Evolutionary conservation across 2,888 invertebrate species (phyloP), one percentile per base, ranked within the genome.

Genomic region (Callyntrura guangdongensis): DNA sequence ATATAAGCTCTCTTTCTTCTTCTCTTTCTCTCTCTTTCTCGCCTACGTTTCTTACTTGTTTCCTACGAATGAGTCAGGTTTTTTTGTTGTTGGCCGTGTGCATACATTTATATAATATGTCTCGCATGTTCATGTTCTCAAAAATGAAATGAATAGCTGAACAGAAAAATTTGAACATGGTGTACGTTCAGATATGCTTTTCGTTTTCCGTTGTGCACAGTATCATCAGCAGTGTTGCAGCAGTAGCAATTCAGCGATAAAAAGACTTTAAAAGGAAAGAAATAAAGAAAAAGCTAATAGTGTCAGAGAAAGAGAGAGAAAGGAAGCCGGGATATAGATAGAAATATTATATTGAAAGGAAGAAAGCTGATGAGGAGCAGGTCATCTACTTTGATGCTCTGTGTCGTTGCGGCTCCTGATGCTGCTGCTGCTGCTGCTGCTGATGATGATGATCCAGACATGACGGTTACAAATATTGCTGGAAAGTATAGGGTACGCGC

Each of bases 321-420:
- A 25, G 20, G 1, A 11, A 56, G 27, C 2, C 2, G 36, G 36
- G 8, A 59, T 53, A 14, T 14, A 67, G 27, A 82, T 8, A 59
- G 59, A 17, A 81, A 17, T 22, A 4, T 27, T 67, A 36, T 74
- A 17, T 82, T 11, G 82, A 49, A 56, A 83, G 64, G 45, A 61
- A 64, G 49, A 84, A 67, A 84, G 49, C 53, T 79, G 56, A 82
- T 82, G 64, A 67, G 36, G 67, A 67, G 47, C 45, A 67, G 61
- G 82, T 82, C 61, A 61, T 82, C 82, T 47, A 22, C 61, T 82
- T 64, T 82, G 82, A 56, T 27, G 61, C 14, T 47, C 67, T 69
- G 53, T 36, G 36, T 36, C 36, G 36, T 36, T 47, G 45, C 64
- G 64, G n/a, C 20, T 47, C 45, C 53, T 45, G 11, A 53, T 45